A percentile compares a stretch with the other conserved stretches of the same genome.
Evolutionary conservation across 2,888 invertebrate species (phyloP).

Genomic region (Protonemura montana): DNA sequence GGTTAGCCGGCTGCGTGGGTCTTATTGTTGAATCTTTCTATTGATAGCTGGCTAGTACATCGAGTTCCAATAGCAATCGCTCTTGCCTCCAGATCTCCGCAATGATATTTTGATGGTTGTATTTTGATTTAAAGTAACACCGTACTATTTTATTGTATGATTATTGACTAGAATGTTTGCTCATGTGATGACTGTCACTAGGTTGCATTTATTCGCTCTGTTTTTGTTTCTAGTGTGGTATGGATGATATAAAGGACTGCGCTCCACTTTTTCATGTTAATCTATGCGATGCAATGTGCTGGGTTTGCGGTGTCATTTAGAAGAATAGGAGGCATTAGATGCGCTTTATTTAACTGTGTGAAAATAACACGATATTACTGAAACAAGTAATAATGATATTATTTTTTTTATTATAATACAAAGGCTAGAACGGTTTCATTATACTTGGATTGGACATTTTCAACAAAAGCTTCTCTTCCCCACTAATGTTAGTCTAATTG

Average conservation of each 20-base stretch:
- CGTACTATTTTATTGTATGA: background rate
- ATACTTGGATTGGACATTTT: background rate
- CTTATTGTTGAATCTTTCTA: slow-evolving; percentile 7
- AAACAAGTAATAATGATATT: background rate
- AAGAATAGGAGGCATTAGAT: background rate
- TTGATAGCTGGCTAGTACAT: background rate
- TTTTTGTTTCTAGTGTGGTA: background rate
- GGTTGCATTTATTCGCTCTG: background rate
- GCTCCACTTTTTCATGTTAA: background rate
- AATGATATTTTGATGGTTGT: background rate
- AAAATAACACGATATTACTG: no score
- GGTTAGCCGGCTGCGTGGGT: slow-evolving; percentile 35
- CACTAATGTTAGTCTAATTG: slow-evolving; percentile 3
- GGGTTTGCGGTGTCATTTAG: background rate
- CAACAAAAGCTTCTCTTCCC: background rate
- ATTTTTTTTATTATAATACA: no score
- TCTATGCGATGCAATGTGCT: background rate
- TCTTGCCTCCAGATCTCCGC: background rate
- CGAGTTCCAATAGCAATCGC: background rate
- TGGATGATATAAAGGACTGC: background rate
- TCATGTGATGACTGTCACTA: background rate
- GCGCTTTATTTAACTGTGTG: background rate
- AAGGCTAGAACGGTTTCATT: background rate
- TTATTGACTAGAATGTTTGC: background rate
- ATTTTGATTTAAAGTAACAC: background rate